These are phyloP conservation scores for Lampropteryx suffumata DNA, from an alignment of 2,888 invertebrate genomes.

Conservation along the genomic window DNA sequence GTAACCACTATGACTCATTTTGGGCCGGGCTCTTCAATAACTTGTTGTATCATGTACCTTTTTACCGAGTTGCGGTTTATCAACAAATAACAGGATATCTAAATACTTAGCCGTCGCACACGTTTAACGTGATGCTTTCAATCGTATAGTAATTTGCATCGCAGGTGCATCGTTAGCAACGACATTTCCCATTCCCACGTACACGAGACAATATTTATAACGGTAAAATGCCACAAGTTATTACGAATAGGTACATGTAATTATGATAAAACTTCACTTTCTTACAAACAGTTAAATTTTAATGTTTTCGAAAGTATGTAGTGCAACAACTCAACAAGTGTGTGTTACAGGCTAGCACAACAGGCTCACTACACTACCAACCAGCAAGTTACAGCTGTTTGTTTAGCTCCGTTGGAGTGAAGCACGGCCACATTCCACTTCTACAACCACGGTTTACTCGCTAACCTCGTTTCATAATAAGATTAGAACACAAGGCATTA, in stretches of 20 bases:
- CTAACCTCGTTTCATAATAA: conserved; percentile 22
- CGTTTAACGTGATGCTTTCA: conserved; percentile 42
- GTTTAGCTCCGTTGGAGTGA: conserved; percentile 19
- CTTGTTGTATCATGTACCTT: conserved; percentile 53
- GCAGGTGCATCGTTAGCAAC: conserved; percentile 79
- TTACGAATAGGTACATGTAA: conserved; percentile 50
- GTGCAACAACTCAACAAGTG: conserved; percentile 67
- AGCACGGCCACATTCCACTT: conserved; percentile 18
- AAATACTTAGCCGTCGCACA: conserved; percentile 29
- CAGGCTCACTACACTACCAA: conserved; percentile 46
- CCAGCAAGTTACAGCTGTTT: conserved; percentile 34
- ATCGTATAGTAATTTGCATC: conserved; percentile 53
- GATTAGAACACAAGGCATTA: conserved; percentile 18
- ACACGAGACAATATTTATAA: conserved; percentile 53
- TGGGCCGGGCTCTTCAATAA: conserved; percentile 55
- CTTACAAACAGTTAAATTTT: conserved; percentile 64
- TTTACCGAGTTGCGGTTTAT: conserved; percentile 43
- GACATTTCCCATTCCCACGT: conserved; percentile 67
- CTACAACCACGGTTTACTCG: conserved; percentile 16
- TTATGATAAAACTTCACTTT: conserved; percentile 61
- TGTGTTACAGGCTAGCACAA: conserved; percentile 21
- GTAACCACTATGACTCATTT: conserved; percentile 76
- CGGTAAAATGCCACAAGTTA: conserved; percentile 65
- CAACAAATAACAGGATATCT: conserved; percentile 55
- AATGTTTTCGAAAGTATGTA: conserved; percentile 71